Conservation (phyloP, 2,797 vertebrate species). For the Poecilia gillii region DNA sequence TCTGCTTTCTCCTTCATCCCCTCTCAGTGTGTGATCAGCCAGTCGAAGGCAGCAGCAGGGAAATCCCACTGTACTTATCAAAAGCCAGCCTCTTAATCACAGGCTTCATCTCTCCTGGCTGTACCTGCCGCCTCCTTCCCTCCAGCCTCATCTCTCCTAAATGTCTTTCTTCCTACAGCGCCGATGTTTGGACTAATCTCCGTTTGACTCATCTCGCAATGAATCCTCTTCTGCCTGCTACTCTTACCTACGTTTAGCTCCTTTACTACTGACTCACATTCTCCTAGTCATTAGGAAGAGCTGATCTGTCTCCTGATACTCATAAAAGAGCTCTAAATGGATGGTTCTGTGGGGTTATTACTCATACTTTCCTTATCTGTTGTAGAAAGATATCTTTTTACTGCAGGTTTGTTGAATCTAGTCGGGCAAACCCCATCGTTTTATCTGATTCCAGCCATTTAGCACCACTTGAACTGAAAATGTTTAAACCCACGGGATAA, state of each 20-base stretch:
- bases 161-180: conserved; percentile 19
- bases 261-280: conserved; percentile 36
- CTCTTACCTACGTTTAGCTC: conserved; percentile 27
- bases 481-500: not conserved
- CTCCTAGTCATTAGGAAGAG: conserved; percentile 17
- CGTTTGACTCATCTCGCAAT: conserved; percentile 42
- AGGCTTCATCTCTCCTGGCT: conserved; percentile 64
- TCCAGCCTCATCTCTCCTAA: conserved; percentile 29
- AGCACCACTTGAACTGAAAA: not conserved
- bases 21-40: conserved; percentile 65
- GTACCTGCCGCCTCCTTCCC: conserved; percentile 41
- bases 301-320: conserved; percentile 22
- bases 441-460: conserved; percentile 5
- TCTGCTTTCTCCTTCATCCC: conserved; percentile 63
- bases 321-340: not conserved
- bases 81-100: conserved; percentile 71
- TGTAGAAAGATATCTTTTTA: not conserved
- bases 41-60: conserved; percentile 62
- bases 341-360: not conserved
- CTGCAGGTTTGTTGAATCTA: not conserved
- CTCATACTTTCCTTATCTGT: not conserved
- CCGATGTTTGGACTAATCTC: conserved; percentile 21
- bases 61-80: conserved; percentile 71
- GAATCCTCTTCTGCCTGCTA: conserved; percentile 34
- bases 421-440: not conserved